These are phyloP conservation scores for Eolophus roseicapilla DNA, from an alignment of 2,113 vertebrate species.

Conservation along the genomic window DNA sequence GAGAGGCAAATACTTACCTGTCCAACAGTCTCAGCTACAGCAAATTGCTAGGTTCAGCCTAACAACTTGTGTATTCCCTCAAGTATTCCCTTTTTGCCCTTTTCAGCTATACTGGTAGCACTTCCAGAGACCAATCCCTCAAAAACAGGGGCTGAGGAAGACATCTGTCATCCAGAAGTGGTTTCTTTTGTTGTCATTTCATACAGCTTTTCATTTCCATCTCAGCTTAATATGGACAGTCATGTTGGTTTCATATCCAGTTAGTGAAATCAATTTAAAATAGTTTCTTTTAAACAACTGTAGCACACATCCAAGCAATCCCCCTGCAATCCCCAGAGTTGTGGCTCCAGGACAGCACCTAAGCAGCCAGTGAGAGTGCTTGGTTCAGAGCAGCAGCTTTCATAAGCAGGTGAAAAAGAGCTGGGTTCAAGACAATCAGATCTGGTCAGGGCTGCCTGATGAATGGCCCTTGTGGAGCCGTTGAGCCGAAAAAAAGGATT, in stretches of 20 bases:
- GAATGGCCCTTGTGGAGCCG: not conserved
- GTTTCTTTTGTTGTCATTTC: not conserved
- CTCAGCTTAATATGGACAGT: not conserved
- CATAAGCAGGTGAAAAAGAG: not conserved
- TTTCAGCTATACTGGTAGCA: not conserved
- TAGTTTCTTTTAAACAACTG: not conserved
- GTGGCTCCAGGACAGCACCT: not conserved
- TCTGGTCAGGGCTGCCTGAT: not conserved
- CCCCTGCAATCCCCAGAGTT: not conserved
- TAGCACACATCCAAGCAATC: not conserved
- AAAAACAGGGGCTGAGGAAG: not conserved
- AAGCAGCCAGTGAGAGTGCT: not conserved
- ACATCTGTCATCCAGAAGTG: not conserved
- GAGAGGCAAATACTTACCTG: not conserved
- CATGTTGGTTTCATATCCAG: not conserved
- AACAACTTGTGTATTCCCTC: not conserved
- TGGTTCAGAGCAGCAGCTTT: not conserved
- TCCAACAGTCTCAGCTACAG: not conserved
- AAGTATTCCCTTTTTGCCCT: not conserved
- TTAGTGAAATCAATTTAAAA: not conserved
- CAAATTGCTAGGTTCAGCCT: not conserved
- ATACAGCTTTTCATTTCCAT: not conserved
- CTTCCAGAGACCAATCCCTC: not conserved
- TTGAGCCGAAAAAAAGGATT: not conserved
- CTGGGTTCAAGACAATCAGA: not conserved